Base-by-base conservation (phyloP, 2,113 vertebrate genomes). In the Vulpes lagopus region DNA sequence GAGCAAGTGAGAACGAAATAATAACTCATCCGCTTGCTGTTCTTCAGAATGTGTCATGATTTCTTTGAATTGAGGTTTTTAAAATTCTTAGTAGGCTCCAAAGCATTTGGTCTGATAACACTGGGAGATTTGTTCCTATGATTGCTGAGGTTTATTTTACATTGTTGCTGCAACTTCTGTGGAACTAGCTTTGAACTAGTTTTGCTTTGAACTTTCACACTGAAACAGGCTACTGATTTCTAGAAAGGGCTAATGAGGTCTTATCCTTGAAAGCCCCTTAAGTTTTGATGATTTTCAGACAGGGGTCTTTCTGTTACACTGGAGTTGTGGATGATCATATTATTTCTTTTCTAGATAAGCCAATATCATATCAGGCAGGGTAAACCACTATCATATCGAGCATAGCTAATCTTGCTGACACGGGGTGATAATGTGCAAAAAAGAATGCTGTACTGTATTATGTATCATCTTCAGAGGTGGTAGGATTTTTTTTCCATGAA, bases 401-500 rank as follows among this genome's bases (percentile, higher is more conserved):
- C 23, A 79, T 74, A 32, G 71, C 55, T 82, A 57, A 59, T 87
- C 49, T 81, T 59, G 59, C 27, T 92, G 59, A 76, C 69, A 81
- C 32, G 57, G 85, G 43, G 51, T 84, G 81, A 25, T 60, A 35
- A 32, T n/a, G 32, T 64, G 11, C 81, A 64, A 87, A 55, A 53
- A 86, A 92, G 38, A 89, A 7, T 22, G n/a, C 15, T 57, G 71
- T 78, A 89, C 89, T 93, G 67, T 93, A 82, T 80, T 81, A 78
- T 65, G 14, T 88, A 69, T 86, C 86, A 93, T 94, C 96, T 96
- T 73, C 19, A 74, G 38, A 86, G 67, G 27, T 53, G 89, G 23
- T 69, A 69, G 93, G 59, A 81, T 38, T 62, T 92, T 94, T 97
- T 91, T 97, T 91, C 67, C 64, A 74, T 76, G 90, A 98, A 94